Evolutionary conservation across 1,140 invertebrate genomes (phyloP).

Genomic region (Heliconius hewitsoni): DNA sequence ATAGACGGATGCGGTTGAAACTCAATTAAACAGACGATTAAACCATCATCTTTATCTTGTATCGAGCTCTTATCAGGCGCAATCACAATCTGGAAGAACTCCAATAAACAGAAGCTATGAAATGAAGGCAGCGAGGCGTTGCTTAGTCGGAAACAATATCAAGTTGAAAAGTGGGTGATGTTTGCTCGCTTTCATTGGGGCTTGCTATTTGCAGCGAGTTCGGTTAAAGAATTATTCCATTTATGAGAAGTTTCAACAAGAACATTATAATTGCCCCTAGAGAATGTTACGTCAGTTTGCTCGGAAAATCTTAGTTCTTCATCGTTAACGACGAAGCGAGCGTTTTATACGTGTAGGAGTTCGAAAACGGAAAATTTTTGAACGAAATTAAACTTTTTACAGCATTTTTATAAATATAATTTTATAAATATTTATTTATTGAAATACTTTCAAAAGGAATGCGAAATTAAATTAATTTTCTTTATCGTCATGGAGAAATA

Average conservation of each 20-base stretch:
- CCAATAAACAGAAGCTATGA: slow-evolving; percentile 45
- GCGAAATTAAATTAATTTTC: background rate
- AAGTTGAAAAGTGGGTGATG: slow-evolving; percentile 50
- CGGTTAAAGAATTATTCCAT: slow-evolving; percentile 45
- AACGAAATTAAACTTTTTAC: background rate
- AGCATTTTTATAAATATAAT: background rate
- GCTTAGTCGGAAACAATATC: slow-evolving; percentile 49
- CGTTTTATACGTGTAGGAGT: background rate
- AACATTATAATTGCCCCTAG: slow-evolving; percentile 28
- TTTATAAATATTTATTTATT: background rate
- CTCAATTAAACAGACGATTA: background rate
- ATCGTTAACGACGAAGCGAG: slow-evolving; percentile 1
- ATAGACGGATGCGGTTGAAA: background rate
- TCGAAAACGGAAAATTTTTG: background rate
- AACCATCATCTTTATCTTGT: background rate
- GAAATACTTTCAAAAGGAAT: background rate
- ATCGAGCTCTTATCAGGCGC: slow-evolving; percentile 15
- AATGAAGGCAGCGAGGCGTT: slow-evolving; percentile 32
- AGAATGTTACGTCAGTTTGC: slow-evolving; percentile 21
- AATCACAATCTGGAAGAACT: slow-evolving; percentile 40
- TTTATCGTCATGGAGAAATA: background rate
- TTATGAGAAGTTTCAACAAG: slow-evolving; percentile 32
- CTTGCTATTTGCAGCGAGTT: slow-evolving; percentile 40
- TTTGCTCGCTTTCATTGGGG: slow-evolving; percentile 55
- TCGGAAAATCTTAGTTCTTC: slow-evolving; percentile 20